Conservation (phyloP, 1,140 invertebrate genomes). For the Caenorhabditis remanei region DNA sequence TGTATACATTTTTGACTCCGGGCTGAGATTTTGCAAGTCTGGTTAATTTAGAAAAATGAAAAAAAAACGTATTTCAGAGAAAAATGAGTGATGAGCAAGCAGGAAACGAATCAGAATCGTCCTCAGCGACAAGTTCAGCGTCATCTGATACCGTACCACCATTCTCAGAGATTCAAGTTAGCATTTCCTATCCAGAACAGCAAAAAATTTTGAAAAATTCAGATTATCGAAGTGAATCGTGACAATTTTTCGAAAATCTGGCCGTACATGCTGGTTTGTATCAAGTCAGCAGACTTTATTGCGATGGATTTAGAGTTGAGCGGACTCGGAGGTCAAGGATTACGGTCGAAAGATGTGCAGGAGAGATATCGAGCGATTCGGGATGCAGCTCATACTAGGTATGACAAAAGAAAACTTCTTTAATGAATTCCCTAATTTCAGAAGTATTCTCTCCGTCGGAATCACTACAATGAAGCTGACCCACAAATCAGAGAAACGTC, state of each 20-base stretch:
- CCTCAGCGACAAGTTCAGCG: background rate
- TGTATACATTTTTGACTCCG: too few relatives aligned
- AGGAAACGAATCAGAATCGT: conserved; percentile 1
- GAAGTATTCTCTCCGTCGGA: conserved; percentile 30
- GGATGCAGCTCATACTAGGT: background rate
- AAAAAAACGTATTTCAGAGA: background rate
- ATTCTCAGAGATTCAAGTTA: conserved; percentile 24
- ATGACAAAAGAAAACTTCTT: background rate
- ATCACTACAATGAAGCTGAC: conserved; percentile 38
- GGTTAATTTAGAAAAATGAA: background rate
- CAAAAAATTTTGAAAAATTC: background rate
- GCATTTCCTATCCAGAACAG: background rate
- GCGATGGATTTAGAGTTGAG: conserved; percentile 47
- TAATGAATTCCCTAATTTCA: background rate
- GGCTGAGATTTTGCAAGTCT: too few relatives aligned
- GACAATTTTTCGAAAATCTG: conserved; percentile 37
- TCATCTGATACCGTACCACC: background rate
- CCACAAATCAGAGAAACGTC: background rate
- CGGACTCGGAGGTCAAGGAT: background rate
- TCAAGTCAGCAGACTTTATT: conserved; percentile 11
- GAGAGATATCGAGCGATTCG: conserved; percentile 16
- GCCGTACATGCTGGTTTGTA: conserved; percentile 46
- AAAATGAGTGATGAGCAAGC: background rate
- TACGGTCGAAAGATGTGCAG: background rate
- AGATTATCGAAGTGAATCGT: conserved; percentile 41